Evolutionary conservation across 2,888 invertebrate genomes (phyloP), one percentile per base, ranked within the genome.

Genomic region (Nymphalis polychloros): DNA sequence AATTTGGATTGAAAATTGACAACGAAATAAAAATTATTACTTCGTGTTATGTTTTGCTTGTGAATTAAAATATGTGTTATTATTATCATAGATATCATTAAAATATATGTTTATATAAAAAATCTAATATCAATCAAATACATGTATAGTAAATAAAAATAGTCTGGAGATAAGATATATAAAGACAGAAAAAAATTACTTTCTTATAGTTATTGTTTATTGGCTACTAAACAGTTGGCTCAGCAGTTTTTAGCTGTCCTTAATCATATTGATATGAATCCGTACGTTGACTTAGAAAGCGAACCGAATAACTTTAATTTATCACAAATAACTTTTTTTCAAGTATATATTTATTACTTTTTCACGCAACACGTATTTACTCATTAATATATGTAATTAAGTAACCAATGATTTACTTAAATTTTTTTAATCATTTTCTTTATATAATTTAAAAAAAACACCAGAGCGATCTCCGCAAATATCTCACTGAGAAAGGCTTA

Each of bases 121-220:
- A n/a, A 6, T 50, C 8, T 6, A 19, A 49, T 4, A 49, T 4
- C 19, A 19, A n/a, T n/a, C 10, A 49, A 19, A 20, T 19, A 20
- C 49, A 8, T 50, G 10, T 50, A 86, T 87, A 47, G 46, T 35
- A 52, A 20, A 61, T 49, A 61, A 41, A 59, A 57, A 41, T 48
- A 76, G 83, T 84, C 86, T 84, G 84, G 81, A 83, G 81, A 87
- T 82, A 87, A 87, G 84, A 82, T 87, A 60, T 84, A 87, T 84
- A 84, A 85, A 83, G 83, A 85, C 84, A 85, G 23, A 27, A 27
- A 23, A 27, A 81, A 86, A 89, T 89, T 89, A 90, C 89, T 89
- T 89, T 87, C 86, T 86, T 84, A 83, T 89, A 90, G 85, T 89
- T 89, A 84, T 87, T 89, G 90, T 92, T 92, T 91, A 92, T 91